phyloP scores from a whole-genome alignment of 1,140 invertebrate genomes.

The Nephotettix cincticeps region DNA sequence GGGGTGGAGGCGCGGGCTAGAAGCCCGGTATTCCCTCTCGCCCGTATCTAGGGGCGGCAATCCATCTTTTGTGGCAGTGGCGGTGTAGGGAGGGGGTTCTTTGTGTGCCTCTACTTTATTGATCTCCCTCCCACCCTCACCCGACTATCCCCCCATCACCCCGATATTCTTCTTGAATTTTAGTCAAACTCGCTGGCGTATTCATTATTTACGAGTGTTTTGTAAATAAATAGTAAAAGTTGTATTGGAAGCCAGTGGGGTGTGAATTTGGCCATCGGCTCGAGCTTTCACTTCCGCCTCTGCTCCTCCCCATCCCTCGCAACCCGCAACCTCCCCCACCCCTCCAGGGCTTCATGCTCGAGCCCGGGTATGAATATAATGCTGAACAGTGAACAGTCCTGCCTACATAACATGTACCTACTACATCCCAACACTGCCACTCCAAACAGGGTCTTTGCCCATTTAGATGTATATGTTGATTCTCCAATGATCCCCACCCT shows the following conservation, averaged over 20 bases:
- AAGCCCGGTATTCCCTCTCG: not conserved
- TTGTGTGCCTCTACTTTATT: conserved; percentile 11
- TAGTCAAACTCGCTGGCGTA: not conserved
- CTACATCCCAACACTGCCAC: not conserved
- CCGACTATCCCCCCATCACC: not conserved
- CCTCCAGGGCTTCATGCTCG: too few species aligned
- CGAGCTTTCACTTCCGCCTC: too few species aligned
- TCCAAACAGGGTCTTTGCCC: not conserved
- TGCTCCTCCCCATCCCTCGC: too few species aligned
- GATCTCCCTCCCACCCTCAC: not conserved
- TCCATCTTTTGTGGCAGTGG: not conserved
- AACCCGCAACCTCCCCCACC: too few species aligned
- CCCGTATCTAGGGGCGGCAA: not conserved
- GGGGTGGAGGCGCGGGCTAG: not conserved
- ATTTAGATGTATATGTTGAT: too few species aligned
- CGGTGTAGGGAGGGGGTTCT: not conserved
- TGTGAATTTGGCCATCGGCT: not conserved
- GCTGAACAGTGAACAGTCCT: too few species aligned
- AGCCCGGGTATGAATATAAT: not conserved
- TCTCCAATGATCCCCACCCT: too few species aligned
- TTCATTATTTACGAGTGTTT: not conserved
- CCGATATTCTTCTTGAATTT: conserved; percentile 6
- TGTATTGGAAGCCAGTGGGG: not conserved
- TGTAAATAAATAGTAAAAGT: conserved; percentile 6
- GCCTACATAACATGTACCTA: too few species aligned